Evolutionary conservation across 2,797 vertebrate genomes (phyloP).

Genomic region (Anguilla anguilla): DNA sequence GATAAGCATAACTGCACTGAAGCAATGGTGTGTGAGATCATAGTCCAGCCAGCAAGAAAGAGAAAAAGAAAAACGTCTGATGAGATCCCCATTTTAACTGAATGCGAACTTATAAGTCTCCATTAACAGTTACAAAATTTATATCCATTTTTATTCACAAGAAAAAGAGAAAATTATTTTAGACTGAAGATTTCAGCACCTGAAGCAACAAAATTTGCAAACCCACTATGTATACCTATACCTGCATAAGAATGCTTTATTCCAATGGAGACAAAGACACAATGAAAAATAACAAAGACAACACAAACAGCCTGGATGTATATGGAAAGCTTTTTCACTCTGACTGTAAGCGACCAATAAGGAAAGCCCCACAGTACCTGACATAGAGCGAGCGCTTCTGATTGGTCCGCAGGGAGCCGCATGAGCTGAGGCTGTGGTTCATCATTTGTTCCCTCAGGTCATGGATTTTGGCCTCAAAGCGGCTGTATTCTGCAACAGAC

Average conservation of each 20-base stretch:
- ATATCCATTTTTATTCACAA: not conserved
- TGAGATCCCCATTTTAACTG: not conserved
- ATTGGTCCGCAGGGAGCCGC: conserved; percentile 94
- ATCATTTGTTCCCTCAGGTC: conserved; percentile 99
- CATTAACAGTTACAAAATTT: not conserved
- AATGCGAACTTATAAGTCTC: not conserved
- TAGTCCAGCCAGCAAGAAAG: not conserved
- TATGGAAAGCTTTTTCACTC: not conserved
- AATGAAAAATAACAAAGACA: not conserved
- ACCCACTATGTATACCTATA: not conserved
- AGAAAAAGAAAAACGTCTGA: not conserved
- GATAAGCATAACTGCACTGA: not conserved
- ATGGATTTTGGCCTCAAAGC: conserved; percentile 99
- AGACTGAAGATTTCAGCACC: not conserved
- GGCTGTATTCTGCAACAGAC: conserved; percentile 87
- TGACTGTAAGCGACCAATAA: conserved; percentile 1
- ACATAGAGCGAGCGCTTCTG: conserved; percentile 99
- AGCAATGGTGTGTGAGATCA: not conserved
- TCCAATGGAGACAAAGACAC: not conserved
- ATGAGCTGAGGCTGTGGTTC: conserved; percentile 99
- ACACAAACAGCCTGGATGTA: not conserved
- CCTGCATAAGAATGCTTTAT: not conserved
- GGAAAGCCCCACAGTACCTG: conserved; percentile 75
- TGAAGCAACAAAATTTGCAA: not conserved
- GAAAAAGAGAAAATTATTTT: not conserved